phyloP scores from a whole-genome alignment of 37 sponge, comb jelly and placozoan species.

The Beroe ovata region DNA sequence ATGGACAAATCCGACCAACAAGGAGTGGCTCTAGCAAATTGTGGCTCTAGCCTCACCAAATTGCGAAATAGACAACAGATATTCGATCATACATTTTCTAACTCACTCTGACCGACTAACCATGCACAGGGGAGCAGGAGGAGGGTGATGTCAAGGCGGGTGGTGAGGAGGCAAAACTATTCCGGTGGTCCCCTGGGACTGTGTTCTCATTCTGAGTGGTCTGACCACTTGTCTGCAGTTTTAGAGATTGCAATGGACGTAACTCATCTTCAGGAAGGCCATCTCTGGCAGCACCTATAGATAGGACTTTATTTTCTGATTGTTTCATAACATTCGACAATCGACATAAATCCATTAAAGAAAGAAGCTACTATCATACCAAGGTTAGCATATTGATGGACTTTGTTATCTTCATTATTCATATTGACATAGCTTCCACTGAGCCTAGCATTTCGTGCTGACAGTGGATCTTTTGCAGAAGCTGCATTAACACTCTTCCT shows the following conservation, averaged over 20 bases:
- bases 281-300: neutral
- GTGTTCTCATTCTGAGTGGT: neutral
- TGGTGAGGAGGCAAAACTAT: neutral
- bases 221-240: neutral
- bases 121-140: neutral
- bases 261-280: neutral
- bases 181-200: neutral
- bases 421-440: neutral
- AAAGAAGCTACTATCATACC: neutral
- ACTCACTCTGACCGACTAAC: no score
- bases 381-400: slow-evolving; percentile 28
- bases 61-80: no score
- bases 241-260: neutral
- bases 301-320: neutral
- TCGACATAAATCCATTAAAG: no score
- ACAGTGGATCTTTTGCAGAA: neutral
- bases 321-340: neutral
- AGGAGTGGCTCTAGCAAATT: no score
- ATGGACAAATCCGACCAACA: no score
- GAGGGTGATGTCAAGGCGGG: neutral
- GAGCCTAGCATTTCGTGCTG: neutral
- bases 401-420: neutral
- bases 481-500: slow-evolving; percentile 20
- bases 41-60: no score
- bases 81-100: no score